Evolutionary conservation across 2,113 vertebrate genomes (phyloP).

Genomic region (Oncorhynchus kisutch): DNA sequence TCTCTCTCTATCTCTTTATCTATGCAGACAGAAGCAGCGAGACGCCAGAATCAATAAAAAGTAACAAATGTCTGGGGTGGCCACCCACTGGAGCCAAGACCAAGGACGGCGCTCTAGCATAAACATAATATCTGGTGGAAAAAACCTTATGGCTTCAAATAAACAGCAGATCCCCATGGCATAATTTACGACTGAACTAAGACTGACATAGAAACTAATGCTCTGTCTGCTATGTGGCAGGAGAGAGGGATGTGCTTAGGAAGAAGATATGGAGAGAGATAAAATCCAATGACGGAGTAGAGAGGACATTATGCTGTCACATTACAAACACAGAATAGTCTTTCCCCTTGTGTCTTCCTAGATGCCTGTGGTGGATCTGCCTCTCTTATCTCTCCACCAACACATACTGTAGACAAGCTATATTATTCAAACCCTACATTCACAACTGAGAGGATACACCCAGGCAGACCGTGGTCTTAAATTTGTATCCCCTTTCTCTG

Average conservation of each 20-base stretch:
- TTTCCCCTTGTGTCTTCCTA: conserved; percentile 20
- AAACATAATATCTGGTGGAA: conserved; percentile 25
- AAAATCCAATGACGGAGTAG: conserved; percentile 16
- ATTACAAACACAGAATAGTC: not conserved
- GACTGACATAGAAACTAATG: conserved; percentile 9
- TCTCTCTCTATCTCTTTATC: no score
- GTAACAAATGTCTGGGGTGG: conserved; percentile 50
- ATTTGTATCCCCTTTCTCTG: no score
- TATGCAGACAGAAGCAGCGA: conserved; percentile 51
- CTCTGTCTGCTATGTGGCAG: conserved; percentile 29
- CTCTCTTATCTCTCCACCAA: not conserved
- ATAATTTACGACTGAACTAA: conserved; percentile 40
- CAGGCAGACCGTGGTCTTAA: no score
- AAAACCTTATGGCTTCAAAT: conserved; percentile 39
- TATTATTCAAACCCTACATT: no score
- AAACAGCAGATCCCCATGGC: conserved; percentile 20
- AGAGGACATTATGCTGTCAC: conserved; percentile 18
- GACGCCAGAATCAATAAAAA: conserved; percentile 74
- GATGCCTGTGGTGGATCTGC: conserved; percentile 6
- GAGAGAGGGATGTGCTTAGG: not conserved
- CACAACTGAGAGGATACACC: no score
- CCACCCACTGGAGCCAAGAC: conserved; percentile 35
- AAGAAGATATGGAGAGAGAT: conserved; percentile 12
- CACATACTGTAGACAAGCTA: no score
- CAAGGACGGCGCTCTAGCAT: conserved; percentile 3